These are phyloP conservation scores for Micromussa lordhowensis DNA, from an alignment of 92 coral and sea anemone genomes.

Conservation along the genomic window DNA sequence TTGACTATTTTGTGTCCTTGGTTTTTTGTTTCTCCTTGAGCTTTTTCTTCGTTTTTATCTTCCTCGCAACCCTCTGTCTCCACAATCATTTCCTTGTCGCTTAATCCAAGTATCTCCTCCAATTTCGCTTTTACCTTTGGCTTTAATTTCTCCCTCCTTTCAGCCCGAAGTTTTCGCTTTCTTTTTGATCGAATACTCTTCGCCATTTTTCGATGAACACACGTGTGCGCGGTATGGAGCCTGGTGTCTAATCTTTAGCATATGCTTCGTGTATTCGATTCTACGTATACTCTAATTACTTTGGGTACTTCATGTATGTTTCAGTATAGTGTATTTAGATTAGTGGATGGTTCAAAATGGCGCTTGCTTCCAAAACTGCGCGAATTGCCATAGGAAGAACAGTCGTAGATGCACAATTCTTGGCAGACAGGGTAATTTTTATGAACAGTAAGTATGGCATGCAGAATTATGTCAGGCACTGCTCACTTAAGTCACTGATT, in stretches of 20 bases:
- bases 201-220: constrained; percentile 82
- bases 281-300: neutral
- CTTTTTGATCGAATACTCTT: constrained; percentile 95
- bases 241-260: constrained; percentile 3
- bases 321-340: neutral
- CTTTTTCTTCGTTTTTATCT: constrained; percentile 23
- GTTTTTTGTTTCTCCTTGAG: constrained; percentile 33
- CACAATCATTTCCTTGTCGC: constrained; percentile 66
- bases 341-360: constrained; percentile 61
- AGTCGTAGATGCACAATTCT: constrained; percentile 81
- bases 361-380: constrained; percentile 86
- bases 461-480: no score
- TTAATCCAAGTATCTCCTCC: constrained; percentile 71
- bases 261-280: neutral
- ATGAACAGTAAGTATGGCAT: constrained; percentile 79
- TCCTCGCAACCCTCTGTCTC: constrained; percentile 44
- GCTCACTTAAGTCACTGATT: no score
- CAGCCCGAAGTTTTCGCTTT: constrained; percentile 88
- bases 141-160: constrained; percentile 77
- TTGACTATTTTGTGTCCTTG: constrained; percentile 12
- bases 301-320: neutral
- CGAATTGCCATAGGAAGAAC: constrained; percentile 63
- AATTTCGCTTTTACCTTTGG: constrained; percentile 81
- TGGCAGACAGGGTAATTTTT: constrained; percentile 80
- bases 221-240: constrained; percentile 57